Evolutionary conservation across 2,113 vertebrate species (phyloP), one percentile per base, ranked within the genome.

Genomic region (Misgurnus mizolepis): DNA sequence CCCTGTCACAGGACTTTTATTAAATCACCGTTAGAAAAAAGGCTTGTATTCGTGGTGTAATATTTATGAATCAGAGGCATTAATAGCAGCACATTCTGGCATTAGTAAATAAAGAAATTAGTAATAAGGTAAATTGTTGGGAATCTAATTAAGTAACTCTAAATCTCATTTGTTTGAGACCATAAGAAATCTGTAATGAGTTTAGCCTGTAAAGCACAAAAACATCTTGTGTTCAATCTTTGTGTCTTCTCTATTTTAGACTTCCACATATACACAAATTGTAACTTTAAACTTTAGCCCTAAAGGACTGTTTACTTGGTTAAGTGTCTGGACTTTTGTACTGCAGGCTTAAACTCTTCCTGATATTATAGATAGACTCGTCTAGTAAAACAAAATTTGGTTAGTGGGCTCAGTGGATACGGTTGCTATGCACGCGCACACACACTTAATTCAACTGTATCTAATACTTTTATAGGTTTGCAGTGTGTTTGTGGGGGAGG

Each of bases 301-400:
- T 47, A 7, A 62, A 49, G 45, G 47, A 17, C 14, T 53, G 74
- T 65, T 66, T 49, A 15, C 22, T 18, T 41, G 47, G 47, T 61
- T 53, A 14, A 62, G 18, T 53, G 55, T 66, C 74, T 65, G 27
- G 45, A 22, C 58, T 49, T 18, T 22, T 75, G 43, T 75, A 45
- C 61, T 76, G 74, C 61, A 66, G 74, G 66, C 45, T 60, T 60
- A 45, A 55, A 39, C 3, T 47, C 41, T 75, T 17, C 14, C 71
- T 65, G 60, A 22, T 34, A 27, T 6, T 65, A 53, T 64, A 66
- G 66, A 53, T 62, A 61, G 17, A 66, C 45, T 55, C 61, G 18
- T 76, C 45, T 53, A 76, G 55, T 77, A 66, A 77, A 66, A 64
- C 45, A 12, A 61, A 76, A 66, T 41, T 39, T 55, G 61, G 64